Evolutionary conservation across 2,888 invertebrate species (phyloP), one percentile per base, ranked within the genome.

Genomic region (Schizaphis graminum): DNA sequence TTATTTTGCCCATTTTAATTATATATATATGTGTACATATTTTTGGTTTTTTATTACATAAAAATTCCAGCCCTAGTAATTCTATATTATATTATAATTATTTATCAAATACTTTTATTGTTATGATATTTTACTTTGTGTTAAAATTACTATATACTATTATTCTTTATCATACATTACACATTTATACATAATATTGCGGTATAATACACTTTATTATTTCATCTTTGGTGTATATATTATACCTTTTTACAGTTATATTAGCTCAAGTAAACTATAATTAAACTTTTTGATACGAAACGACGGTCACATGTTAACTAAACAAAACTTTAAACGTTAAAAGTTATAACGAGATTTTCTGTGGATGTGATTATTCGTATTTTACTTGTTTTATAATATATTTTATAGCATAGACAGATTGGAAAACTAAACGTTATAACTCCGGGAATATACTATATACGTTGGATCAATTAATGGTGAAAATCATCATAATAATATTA

Each of bases 301-400:
- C 49, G 49, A 91, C 91, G 91, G 77, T 77, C 67, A 91, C 77
- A 86, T 91, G 77, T 91, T 77, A 77, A 77, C 77, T 61, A 49
- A 35, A 77, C 35, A 49, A 77, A 91, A 91, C 49, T 91, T 91
- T 91, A 49, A 91, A 91, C 91, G 91, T 49, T 91, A 91, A 91
- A 91, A 91, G 67, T 91, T 91, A 91, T 91, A 91, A 91, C 91
- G 91, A 91, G 91, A 49, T 91, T 91, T 91, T 10, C 49, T 49
- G 35, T 41, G 11, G 47, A 91, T 91, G 49, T 49, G 77, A 77
- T 77, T 77, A 49, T 77, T 35, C 24, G 26, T 77, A 49, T 44
- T 47, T 47, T 44, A 89, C 28, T 89, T 89, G 41, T 28, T 89
- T 89, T 57, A 28, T 41, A 49, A 57, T n/a, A 41, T 57, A 8